These are phyloP conservation scores for Sepiola atlantica DNA, from an alignment of 2,888 invertebrate species.

Conservation along the genomic window DNA sequence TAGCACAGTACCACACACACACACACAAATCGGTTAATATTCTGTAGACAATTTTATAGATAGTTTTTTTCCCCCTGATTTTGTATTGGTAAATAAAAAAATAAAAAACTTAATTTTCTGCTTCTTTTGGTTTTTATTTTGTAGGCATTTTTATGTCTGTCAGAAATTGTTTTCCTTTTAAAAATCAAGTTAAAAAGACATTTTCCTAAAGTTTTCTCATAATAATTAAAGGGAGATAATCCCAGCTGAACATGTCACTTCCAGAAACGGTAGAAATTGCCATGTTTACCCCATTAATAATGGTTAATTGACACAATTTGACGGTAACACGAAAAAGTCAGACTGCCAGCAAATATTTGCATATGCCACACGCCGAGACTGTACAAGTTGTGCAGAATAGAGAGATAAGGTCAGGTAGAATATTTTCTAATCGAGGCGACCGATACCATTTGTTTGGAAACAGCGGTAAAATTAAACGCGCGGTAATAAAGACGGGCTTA, in stretches of 20 bases:
- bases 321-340: neutral
- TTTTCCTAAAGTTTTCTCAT: neutral
- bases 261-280: neutral
- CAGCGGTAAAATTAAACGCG: constrained; percentile 8
- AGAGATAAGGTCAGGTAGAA: neutral
- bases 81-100: no score
- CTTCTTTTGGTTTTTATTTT: no score
- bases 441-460: neutral
- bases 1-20: no score
- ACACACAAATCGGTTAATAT: no score
- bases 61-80: no score
- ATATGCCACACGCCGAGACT: neutral
- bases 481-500: constrained; percentile 32
- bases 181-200: no score
- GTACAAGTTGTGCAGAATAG: neutral
- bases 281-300: neutral
- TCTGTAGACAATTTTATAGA: no score
- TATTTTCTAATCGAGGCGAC: neutral
- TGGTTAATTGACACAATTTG: neutral
- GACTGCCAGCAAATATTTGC: neutral
- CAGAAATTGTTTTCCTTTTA: no score
- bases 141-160: no score
- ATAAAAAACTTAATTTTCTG: no score
- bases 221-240: neutral
- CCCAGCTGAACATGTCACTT: neutral